Percentiles rank a stretch among this genome's conserved stretches.
Conservation (phyloP, 2,888 invertebrate species). For the Apotomis capreana region DNA sequence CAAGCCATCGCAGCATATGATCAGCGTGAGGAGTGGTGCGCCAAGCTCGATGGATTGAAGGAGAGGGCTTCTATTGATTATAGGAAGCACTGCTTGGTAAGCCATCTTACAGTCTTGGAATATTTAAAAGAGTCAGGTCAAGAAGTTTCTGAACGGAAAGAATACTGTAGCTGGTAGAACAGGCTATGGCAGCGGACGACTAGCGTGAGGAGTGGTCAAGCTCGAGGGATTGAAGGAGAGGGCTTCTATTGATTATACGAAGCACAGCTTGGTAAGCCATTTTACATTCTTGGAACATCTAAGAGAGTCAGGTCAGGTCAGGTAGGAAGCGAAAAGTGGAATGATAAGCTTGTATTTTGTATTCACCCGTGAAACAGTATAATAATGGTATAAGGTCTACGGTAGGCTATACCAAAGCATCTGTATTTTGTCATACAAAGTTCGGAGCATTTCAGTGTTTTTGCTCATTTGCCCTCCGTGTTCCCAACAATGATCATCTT, state of each 20-base stretch:
- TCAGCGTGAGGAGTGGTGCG: conserved; percentile 91
- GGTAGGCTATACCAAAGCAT: too few relatives aligned
- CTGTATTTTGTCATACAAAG: too few relatives aligned
- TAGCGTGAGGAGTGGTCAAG: conserved; percentile 92
- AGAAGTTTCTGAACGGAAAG: conserved; percentile 87
- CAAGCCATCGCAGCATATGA: conserved; percentile 95
- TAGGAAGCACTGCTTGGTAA: conserved; percentile 76
- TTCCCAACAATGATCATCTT: too few relatives aligned
- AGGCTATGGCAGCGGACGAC: conserved; percentile 94
- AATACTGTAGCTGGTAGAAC: conserved; percentile 93
- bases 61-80: conserved; percentile 85
- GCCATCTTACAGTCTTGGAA: conserved; percentile 2
- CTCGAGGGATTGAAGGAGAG: conserved; percentile 91
- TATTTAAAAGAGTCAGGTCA: too few relatives aligned
- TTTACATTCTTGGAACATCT: background rate
- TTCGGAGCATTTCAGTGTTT: too few relatives aligned
- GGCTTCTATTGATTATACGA: conserved; percentile 77
- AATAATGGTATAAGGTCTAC: too few relatives aligned
- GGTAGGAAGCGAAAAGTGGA: background rate
- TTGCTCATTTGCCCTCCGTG: too few relatives aligned
- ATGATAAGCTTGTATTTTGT: too few relatives aligned
- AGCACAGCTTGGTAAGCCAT: conserved; percentile 70
- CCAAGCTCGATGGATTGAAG: conserved; percentile 90
- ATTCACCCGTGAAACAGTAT: too few relatives aligned
- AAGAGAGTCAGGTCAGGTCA: too few relatives aligned